Evolutionary conservation across 1,140 invertebrate genomes (phyloP).

Genomic region (Drosophila repletoides): DNA sequence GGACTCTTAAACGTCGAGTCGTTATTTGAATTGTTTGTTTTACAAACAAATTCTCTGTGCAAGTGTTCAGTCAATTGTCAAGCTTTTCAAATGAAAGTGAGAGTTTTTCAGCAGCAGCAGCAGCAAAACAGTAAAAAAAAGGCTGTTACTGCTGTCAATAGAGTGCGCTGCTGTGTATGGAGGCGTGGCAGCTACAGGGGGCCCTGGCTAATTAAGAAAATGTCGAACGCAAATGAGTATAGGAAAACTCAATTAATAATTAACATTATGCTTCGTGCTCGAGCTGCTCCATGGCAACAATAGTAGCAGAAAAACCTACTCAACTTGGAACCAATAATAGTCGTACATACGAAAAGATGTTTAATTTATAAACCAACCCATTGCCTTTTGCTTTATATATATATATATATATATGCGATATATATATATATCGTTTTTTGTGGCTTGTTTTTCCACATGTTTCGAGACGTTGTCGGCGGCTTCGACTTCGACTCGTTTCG

Average conservation of each 20-base stretch:
- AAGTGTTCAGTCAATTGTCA: slow-evolving; percentile 67
- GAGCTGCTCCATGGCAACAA: slow-evolving; percentile 22
- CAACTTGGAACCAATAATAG: slow-evolving; percentile 18
- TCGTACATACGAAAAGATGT: slow-evolving; percentile 42
- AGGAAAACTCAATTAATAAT: slow-evolving; percentile 50
- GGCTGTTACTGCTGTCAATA: slow-evolving; percentile 65
- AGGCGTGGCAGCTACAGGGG: slow-evolving; percentile 32
- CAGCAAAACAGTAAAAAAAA: slow-evolving; percentile 11
- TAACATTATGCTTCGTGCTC: slow-evolving; percentile 22
- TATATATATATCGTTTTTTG: no score
- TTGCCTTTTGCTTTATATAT: slow-evolving; percentile 17
- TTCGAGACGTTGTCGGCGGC: slow-evolving; percentile 32
- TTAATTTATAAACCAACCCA: slow-evolving; percentile 55
- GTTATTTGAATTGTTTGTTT: slow-evolving; percentile 70
- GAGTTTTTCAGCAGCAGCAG: slow-evolving; percentile 54
- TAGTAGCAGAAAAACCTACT: not conserved
- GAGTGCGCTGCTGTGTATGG: slow-evolving; percentile 30
- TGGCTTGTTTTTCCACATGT: slow-evolving; percentile 52
- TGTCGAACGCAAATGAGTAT: slow-evolving; percentile 24
- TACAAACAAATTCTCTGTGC: slow-evolving; percentile 71
- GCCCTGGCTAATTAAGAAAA: slow-evolving; percentile 25
- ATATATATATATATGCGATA: no score
- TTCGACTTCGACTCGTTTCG: slow-evolving; percentile 41
- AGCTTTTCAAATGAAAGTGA: slow-evolving; percentile 66
- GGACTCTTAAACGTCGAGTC: slow-evolving; percentile 23